phyloP scores from a whole-genome alignment of 92 coral and sea anemone species.

The Porites rus region DNA sequence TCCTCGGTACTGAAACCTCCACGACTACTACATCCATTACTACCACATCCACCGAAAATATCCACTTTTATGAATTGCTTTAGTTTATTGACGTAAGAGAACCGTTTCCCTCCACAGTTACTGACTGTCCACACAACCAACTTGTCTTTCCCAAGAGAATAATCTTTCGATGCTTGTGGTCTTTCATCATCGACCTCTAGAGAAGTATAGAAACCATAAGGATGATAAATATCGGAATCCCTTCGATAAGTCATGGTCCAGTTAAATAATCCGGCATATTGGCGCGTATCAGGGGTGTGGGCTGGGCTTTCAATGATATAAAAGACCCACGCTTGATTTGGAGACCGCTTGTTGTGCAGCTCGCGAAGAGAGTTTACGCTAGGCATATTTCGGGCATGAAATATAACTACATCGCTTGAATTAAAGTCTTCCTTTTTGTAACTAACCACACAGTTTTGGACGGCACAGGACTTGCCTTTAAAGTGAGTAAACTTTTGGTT shows the following conservation, averaged over 20 bases:
- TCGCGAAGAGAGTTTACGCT: neutral
- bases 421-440: constrained; percentile 33
- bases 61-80: constrained; percentile 49
- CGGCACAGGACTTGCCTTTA: neutral
- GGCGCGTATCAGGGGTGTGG: constrained; percentile 16
- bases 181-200: constrained; percentile 4
- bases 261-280: constrained; percentile 59
- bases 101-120: constrained; percentile 33
- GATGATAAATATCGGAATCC: constrained; percentile 64
- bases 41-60: constrained; percentile 48
- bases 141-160: constrained; percentile 46
- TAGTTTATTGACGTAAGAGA: constrained; percentile 51
- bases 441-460: neutral
- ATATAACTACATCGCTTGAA: constrained; percentile 75
- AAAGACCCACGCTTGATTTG: constrained; percentile 59
- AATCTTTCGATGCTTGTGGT: constrained; percentile 9
- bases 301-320: constrained; percentile 62
- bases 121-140: constrained; percentile 57
- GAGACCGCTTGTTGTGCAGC: constrained; percentile 3
- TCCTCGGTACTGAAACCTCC: neutral
- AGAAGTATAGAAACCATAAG: constrained; percentile 55
- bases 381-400: constrained; percentile 80
- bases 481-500: neutral
- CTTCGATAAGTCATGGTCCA: constrained; percentile 69
- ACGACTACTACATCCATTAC: constrained; percentile 14